Evolutionary conservation across 2,888 invertebrate genomes (phyloP), one percentile per base, ranked within the genome.

Genomic region (Leptinotarsa tumamoca): DNA sequence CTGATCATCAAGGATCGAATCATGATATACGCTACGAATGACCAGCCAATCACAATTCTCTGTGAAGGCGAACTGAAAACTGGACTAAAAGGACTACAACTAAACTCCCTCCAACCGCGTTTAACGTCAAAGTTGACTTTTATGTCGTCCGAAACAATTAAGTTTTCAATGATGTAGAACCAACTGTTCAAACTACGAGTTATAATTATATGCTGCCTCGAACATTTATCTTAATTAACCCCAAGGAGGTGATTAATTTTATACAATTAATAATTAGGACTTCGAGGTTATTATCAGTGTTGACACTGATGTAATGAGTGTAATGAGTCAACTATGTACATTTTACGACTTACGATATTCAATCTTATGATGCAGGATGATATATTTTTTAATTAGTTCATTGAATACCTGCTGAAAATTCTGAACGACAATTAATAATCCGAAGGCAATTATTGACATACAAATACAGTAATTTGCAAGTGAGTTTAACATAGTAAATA

Each of bases 231-330:
- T 63, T 23, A 18, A 63, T 63, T 43, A 43, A 2, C 63, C n/a
- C 10, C 27, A 58, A 58, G 23, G 58, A 23, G 58, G 58, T 23
- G 58, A 58, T 58, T 58, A 58, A 58, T 58, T 58, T 23, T 58
- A 23, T 13, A 27, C 58, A 13, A 21, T 58, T 58, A 58, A 23
- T 58, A 23, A 58, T 21, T 15, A 23, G 23, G 13, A 58, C 23
- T 10, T 58, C 14, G 23, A 13, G 23, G 23, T 58, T 58, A 17
- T 23, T 4, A 58, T 17, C 17, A n/a, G 2, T 17, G n/a, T 52
- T n/a, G 52, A n/a, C 52, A n/a, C 15, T 14, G 43, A 43, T 43
- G 43, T 43, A 43, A 43, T 43, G 10, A 43, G 43, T 43, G 10
- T 43, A 43, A 43, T 43, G 43, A 43, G 10, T 43, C 43, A 43